Evolutionary conservation across 2,113 vertebrate genomes (phyloP), one percentile per base, ranked within the genome.

Genomic region (Philantomba maxwellii): DNA sequence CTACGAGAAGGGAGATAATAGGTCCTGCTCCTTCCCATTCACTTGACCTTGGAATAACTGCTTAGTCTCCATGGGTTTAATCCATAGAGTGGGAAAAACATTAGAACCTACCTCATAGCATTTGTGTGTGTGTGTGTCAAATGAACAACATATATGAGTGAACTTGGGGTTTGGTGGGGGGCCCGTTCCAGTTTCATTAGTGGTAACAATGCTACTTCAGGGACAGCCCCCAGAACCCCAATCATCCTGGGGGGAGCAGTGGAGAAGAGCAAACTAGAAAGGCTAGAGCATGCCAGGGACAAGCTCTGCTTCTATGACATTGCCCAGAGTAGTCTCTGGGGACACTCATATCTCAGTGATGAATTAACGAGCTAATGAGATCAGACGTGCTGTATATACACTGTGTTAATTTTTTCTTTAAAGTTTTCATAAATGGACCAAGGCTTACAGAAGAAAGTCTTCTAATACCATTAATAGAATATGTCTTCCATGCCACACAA

Each of bases 311-410:
- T 95, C 58, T 21, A 0, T 49, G 85, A 75, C 78, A 39, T 21
- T 93, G 83, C 66, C 80, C 55, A 92, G 82, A 43, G n/a, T 78
- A 33, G 64, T 81, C 82, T 60, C 97, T 89, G 83, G 87, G 84
- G 93, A 96, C 28, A 60, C 49, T 89, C 87, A 51, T 33, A 49
- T 43, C 91, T 60, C 62, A 13, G 64, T 81, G 95, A 92, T 91
- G 82, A 95, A 94, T 92, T 94, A 97, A 88, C 6, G 33, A 93
- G 87, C 90, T 96, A 95, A 97, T 82, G 88, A 96, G 91, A 94
- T 80, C 90, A 93, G 85, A 95, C 96, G 39, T 26, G 57, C 33
- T 49, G 9, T 45, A 55, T n/a, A 53, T 51, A 93, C 16, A 80
- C 77, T 64, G 53, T 57, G 75, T 88, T 94, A 73, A 60, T 85